Evolutionary conservation across 2,797 vertebrate genomes (phyloP), one percentile per base, ranked within the genome.

Genomic region (Phrynocephalus forsythii): DNA sequence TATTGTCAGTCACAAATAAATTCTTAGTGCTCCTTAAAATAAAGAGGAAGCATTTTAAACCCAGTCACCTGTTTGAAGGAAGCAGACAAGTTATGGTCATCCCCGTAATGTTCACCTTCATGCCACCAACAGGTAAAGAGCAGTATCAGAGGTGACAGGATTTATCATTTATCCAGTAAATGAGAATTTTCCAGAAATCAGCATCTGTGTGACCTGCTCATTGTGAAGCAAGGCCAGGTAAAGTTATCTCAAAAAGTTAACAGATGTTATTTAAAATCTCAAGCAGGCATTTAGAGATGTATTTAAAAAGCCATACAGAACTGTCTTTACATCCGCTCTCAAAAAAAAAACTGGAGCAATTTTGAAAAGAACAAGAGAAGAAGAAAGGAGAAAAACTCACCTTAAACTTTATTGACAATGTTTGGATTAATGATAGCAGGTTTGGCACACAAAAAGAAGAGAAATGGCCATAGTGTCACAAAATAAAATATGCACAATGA

Each of bases 401-500:
- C 82, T 84, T 28, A 0, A 82, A 90, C 0, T 88, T 63, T 84
- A 80, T 91, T 86, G 73, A 84, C 44, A 91, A 79, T 44, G 52
- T 91, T 93, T 95, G 91, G 86, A 92, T 94, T 95, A 96, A 95
- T 90, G 91, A 85, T 3, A 91, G 79, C 75, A 92, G 86, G 92
- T 94, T 96, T 8, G 0, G 87, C 94, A 92, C 38, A 77, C 89
- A 92, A 94, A 94, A 90, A 93, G 72, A 90, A 91, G 67, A 76
- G 63, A 52, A 94, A 95, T 94, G 63, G 89, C 91, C 76, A 44
- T 63, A 84, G 93, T 94, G 87, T 93, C 78, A 91, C 93, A 94
- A 93, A 96, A 95, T 95, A 95, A 97, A 96, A 95, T 95, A 94
- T 91, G 89, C 91, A 85, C 91, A 92, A 92, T 95, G 91, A 88